A percentile compares a stretch with the other conserved stretches of the same genome.
Evolutionary conservation across 2,113 vertebrate species (phyloP).

Genomic region (Spea bombifrons): DNA sequence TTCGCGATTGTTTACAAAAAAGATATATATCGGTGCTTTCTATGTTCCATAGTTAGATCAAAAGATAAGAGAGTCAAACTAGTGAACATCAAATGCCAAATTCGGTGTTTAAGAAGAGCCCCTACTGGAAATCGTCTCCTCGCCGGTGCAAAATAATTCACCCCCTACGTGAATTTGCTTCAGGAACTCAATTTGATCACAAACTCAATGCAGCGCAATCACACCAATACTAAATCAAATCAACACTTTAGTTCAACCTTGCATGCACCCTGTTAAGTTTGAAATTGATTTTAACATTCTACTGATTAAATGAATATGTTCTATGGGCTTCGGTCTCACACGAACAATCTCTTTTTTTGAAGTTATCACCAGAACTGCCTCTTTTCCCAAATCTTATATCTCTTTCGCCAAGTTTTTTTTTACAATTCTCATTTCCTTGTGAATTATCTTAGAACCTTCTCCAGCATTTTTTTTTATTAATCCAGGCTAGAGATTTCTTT

Average conservation of each 20-base stretch:
- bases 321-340: not conserved
- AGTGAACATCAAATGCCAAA: no score
- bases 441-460: not conserved
- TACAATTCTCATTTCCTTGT: not conserved
- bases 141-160: not conserved
- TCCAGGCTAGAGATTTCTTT: no score
- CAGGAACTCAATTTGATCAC: not conserved
- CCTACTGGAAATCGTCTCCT: no score
- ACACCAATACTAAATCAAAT: slow-evolving; percentile 22
- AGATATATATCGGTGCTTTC: no score
- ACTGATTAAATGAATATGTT: slow-evolving; percentile 2
- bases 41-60: no score
- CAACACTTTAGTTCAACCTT: slow-evolving; percentile 15
- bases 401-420: not conserved
- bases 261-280: slow-evolving; percentile 9
- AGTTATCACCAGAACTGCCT: not conserved
- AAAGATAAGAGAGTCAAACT: no score
- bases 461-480: no score
- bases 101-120: no score
- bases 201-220: not conserved
- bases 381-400: no score
- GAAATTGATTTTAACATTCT: slow-evolving; percentile 23
- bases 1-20: no score
- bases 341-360: not conserved
- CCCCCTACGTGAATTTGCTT: not conserved